Evolutionary conservation across 2,797 vertebrate species (phyloP).

Genomic region (Alectoris magna): DNA sequence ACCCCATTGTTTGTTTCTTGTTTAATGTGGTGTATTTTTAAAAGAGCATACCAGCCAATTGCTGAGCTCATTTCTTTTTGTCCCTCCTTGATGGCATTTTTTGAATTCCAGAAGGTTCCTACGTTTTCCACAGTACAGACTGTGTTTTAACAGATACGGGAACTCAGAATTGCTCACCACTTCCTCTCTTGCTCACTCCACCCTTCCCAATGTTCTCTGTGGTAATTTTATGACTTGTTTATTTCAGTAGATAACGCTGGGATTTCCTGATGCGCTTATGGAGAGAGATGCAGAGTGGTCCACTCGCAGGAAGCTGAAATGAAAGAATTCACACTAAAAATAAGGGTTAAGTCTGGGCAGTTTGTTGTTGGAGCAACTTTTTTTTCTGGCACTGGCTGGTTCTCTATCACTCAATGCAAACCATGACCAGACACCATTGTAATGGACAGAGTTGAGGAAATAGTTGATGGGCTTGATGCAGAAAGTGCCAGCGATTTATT

Average conservation of each 20-base stretch:
- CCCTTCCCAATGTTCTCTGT: background rate
- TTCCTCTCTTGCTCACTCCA: background rate
- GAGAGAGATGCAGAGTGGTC: background rate
- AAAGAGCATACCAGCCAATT: background rate
- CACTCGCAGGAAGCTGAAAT: background rate
- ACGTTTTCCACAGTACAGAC: background rate
- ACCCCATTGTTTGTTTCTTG: background rate
- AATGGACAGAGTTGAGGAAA: background rate
- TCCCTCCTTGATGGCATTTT: background rate
- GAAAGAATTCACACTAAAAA: background rate
- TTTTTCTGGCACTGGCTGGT: background rate
- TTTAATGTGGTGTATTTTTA: background rate
- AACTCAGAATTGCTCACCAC: background rate
- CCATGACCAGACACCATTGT: background rate
- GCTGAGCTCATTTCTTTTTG: accelerated
- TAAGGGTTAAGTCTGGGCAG: background rate
- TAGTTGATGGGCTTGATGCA: background rate
- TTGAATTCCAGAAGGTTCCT: background rate
- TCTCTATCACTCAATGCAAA: background rate
- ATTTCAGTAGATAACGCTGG: background rate
- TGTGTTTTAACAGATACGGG: background rate
- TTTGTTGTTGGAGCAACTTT: background rate
- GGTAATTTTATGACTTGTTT: background rate
- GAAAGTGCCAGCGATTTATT: background rate
- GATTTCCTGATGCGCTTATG: background rate